phyloP scores from a whole-genome alignment of 2,113 vertebrate species.

The Aramus guarauna region DNA sequence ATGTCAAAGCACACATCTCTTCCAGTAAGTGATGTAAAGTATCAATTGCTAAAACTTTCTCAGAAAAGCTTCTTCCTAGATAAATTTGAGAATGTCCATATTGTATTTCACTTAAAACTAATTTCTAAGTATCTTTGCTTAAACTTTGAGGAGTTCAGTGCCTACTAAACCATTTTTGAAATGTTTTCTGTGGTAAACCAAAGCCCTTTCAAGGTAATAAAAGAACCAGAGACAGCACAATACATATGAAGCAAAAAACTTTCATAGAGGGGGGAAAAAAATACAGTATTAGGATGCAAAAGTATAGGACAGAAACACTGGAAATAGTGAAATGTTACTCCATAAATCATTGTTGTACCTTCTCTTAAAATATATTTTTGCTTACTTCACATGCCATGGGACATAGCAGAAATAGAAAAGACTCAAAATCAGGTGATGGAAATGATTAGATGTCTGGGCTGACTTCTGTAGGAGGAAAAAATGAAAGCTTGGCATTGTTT shows the following conservation, averaged over 20 bases:
- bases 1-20: not conserved
- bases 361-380: not conserved
- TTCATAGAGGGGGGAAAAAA: not conserved
- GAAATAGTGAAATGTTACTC: not conserved
- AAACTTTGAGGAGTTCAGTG: not conserved
- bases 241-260: not conserved
- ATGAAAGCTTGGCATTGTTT: not conserved
- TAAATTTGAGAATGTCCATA: not conserved
- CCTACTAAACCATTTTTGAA: not conserved
- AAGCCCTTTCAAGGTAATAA: not conserved
- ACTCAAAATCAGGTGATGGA: not conserved
- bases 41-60: slow-evolving; percentile 34
- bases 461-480: not conserved
- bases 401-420: not conserved
- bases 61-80: slow-evolving; percentile 9
- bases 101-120: slow-evolving; percentile 17
- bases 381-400: not conserved
- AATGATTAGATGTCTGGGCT: not conserved
- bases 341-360: not conserved
- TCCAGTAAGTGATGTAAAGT: slow-evolving; percentile 24
- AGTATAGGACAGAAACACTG: not conserved
- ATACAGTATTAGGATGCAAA: not conserved
- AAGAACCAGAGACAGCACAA: not conserved
- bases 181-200: not conserved
- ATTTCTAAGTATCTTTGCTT: not conserved